Percentiles rank a stretch among this genome's conserved stretches.
Evolutionary conservation across 1,140 invertebrate genomes (phyloP).

Genomic region (Cydia splendana): DNA sequence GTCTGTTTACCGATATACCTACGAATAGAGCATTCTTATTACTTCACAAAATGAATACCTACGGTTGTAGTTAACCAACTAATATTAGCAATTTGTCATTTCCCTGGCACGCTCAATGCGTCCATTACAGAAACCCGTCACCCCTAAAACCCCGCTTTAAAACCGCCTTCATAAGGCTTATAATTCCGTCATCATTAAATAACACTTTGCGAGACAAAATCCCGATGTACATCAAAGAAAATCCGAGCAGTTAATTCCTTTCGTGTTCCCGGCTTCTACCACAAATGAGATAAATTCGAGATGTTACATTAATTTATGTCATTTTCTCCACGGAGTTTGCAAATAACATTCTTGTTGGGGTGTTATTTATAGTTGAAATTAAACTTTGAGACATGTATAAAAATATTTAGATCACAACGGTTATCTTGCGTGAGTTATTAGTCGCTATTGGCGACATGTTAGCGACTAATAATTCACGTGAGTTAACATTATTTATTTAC

Average conservation of each 20-base stretch:
- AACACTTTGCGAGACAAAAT: conserved; percentile 7
- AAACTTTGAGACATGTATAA: too few relatives aligned
- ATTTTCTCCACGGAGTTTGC: conserved; percentile 12
- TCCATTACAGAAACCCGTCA: conserved; percentile 9
- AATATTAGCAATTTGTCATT: conserved; percentile 3
- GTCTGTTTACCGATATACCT: too few relatives aligned
- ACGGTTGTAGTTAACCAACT: background rate
- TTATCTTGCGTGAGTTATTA: too few relatives aligned
- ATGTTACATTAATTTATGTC: conserved; percentile 26
- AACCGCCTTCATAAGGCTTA: background rate
- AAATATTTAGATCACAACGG: too few relatives aligned
- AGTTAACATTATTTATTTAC: too few relatives aligned
- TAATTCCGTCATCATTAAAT: conserved; percentile 3
- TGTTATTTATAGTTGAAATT: too few relatives aligned
- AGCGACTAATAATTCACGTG: too few relatives aligned
- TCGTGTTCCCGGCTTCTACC: conserved; percentile 8
- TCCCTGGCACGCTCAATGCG: background rate
- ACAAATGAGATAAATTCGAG: conserved; percentile 24
- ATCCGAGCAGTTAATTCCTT: conserved; percentile 25
- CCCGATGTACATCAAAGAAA: conserved; percentile 30
- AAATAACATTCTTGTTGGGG: too few relatives aligned
- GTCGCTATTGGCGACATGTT: too few relatives aligned
- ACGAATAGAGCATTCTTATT: background rate
- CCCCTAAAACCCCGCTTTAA: background rate
- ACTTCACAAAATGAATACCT: background rate